Evolutionary conservation across 1,140 invertebrate species (phyloP).

Genomic region (Dryas iulia): DNA sequence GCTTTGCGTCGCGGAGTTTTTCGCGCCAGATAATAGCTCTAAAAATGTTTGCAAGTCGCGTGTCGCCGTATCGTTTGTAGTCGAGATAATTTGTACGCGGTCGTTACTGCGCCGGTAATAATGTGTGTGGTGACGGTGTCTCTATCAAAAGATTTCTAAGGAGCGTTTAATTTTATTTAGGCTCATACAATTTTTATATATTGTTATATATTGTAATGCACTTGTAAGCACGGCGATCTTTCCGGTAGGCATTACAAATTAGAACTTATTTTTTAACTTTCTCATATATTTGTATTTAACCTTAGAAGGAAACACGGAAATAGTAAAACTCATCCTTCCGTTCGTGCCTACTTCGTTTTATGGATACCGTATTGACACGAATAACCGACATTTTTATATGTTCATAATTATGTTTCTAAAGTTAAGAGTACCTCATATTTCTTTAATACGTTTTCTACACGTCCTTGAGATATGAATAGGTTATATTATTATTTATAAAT

Average conservation of each 20-base stretch:
- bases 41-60: conserved; percentile 59
- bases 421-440: too few species aligned
- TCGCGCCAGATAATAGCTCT: conserved; percentile 60
- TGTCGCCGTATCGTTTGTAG: conserved; percentile 50
- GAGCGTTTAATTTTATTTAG: conserved; percentile 43
- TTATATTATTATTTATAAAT: too few species aligned
- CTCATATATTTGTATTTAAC: background rate
- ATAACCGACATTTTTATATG: too few species aligned
- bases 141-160: conserved; percentile 43
- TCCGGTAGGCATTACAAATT: conserved; percentile 4
- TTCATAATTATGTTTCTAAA: too few species aligned
- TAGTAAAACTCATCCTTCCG: too few species aligned
- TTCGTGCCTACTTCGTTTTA: too few species aligned
- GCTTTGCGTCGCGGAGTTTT: conserved; percentile 57
- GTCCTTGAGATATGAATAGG: too few species aligned
- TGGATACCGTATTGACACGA: too few species aligned
- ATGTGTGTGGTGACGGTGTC: conserved; percentile 45
- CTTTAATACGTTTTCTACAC: too few species aligned
- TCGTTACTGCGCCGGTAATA: conserved; percentile 39
- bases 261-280: conserved; percentile 12
- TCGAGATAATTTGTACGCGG: conserved; percentile 57
- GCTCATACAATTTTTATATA: conserved; percentile 38
- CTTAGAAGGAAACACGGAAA: background rate
- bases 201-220: conserved; percentile 19
- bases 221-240: conserved; percentile 9